A percentile compares a stretch with the other conserved stretches of the same genome.
Conservation (phyloP, 2,113 vertebrate species). For the Elgaria multicarinata region DNA sequence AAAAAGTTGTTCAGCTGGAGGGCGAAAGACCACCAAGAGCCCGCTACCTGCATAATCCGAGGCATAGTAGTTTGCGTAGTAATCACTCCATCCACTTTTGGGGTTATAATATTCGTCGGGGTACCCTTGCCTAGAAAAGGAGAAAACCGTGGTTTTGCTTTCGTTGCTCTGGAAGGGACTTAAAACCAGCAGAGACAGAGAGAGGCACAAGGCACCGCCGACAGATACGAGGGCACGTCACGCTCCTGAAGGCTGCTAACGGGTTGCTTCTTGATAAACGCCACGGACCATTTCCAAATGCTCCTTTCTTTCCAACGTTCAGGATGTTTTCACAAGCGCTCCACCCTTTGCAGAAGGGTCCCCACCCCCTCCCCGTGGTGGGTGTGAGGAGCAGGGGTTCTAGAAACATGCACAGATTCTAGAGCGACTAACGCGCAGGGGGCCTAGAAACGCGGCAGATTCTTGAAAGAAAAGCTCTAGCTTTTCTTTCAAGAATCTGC, state of each 20-base stretch:
- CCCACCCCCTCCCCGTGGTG: not conserved
- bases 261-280: not conserved
- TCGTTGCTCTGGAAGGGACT: not conserved
- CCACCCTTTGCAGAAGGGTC: not conserved
- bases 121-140: slow-evolving; percentile 85
- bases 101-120: slow-evolving; percentile 81
- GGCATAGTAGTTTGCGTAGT: slow-evolving; percentile 85
- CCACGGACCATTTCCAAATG: no score
- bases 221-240: not conserved
- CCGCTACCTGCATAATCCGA: slow-evolving; percentile 82
- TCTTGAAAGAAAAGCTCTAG: not conserved
- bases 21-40: not conserved
- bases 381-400: no score
- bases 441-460: not conserved
- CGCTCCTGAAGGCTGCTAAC: not conserved
- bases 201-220: not conserved
- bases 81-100: slow-evolving; percentile 85
- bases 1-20: not conserved
- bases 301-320: not conserved
- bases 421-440: no score
- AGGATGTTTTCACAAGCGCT: not conserved
- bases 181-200: not conserved
- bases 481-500: not conserved
- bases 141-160: not conserved
- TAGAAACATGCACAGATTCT: no score